Evolutionary conservation across 1,140 invertebrate species (phyloP).

Genomic region (Drosophila pachea): DNA sequence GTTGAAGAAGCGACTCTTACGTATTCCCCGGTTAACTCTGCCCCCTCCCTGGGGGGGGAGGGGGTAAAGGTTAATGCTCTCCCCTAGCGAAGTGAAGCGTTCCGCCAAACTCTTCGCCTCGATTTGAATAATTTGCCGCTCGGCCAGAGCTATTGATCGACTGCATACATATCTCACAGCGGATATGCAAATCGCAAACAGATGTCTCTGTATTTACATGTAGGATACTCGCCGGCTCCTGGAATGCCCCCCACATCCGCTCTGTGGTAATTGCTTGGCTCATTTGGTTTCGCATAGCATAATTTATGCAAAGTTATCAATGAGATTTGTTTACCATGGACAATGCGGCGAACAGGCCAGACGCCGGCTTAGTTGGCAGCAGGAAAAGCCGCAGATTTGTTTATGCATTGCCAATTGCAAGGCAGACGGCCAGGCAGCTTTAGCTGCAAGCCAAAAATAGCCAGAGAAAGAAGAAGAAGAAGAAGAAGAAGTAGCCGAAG

Average conservation of each 20-base stretch:
- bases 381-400: conserved; percentile 71
- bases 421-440: conserved; percentile 8
- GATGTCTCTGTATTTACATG: conserved; percentile 12
- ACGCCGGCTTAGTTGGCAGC: conserved; percentile 36
- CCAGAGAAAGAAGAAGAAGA: conserved; percentile 18
- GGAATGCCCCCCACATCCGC: conserved; percentile 60
- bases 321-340: conserved; percentile 65
- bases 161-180: conserved; percentile 39
- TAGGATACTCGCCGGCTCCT: conserved; percentile 36
- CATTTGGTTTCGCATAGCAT: conserved; percentile 61
- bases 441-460: conserved; percentile 64
- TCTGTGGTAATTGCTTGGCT: conserved; percentile 51
- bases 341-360: conserved; percentile 44
- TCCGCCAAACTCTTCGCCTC: too few species aligned
- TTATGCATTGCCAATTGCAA: conserved; percentile 50
- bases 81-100: too few species aligned
- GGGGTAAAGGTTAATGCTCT: too few species aligned
- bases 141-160: not conserved
- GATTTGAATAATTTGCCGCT: too few species aligned
- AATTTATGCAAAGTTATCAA: conserved; percentile 73
- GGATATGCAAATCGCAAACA: conserved; percentile 61
- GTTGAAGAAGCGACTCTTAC: not conserved
- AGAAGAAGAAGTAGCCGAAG: not conserved
- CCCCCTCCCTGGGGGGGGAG: too few species aligned
- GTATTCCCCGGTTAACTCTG: too few species aligned